Base-by-base conservation (phyloP, 2,888 invertebrate genomes). In the Anthophora plumipes region DNA sequence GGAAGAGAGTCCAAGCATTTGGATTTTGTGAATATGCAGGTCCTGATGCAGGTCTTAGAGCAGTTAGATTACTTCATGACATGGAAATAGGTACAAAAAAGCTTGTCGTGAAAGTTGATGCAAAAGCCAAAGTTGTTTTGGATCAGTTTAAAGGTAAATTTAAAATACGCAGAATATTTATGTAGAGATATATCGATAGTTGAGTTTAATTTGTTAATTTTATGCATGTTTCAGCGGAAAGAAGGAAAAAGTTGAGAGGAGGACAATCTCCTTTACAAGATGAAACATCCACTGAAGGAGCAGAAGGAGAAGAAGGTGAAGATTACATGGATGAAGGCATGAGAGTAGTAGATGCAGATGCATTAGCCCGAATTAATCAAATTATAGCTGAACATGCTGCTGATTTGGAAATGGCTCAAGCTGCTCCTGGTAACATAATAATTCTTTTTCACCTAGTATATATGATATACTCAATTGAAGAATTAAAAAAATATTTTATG, bases 1-100 rank as follows among this genome's bases (percentile, higher is more conserved):
- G 99, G 99, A 99, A 99, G 94, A 95, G 99, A 79, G 99, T 99
- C 22, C 98, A 98, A 93, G 98, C 98, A 1, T 99, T 99, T 94
- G 99, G 99, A 12, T 99, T 99, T 94, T 98, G 99, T 94, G 99
- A 99, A 94, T 98, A 98, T 94, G 98, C 97, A 86, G 97, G 97
- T 77, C 99, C 99, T 22, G 98, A 99, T 94, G 97, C 99, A 25
- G 99, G 99, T 54, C 95, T 99, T 87, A 95, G 99, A 85, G 98
- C 99, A 85, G 98, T 99, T 84, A 94, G 98, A 59, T 94, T 99
- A 85, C 95, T 99, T 43, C 98, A 99, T 94, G 98, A 98, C 89
- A 96, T 98, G 93, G 96, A 97, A 93, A 96, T 99, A 68, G 98
- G 98, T 75, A 99, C 98, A 88, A 98, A 98, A 94, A 97, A 97